Evolutionary conservation across 2,113 vertebrate genomes (phyloP).

Genomic region (Pseudorectes ferrugineus): DNA sequence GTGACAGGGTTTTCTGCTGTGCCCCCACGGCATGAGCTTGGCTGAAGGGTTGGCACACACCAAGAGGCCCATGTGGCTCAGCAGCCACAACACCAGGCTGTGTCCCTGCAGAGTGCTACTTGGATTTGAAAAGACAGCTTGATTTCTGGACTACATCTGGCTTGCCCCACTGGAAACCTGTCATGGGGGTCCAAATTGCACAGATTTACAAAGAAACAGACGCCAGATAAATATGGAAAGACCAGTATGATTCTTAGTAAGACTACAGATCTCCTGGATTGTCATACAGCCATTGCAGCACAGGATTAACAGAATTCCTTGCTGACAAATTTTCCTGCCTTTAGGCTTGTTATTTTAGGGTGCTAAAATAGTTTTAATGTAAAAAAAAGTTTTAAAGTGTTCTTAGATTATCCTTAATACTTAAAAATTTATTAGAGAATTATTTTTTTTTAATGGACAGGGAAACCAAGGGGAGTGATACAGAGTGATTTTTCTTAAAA

Average conservation of each 20-base stretch:
- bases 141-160: background rate
- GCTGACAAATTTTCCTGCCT: background rate
- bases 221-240: background rate
- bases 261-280: background rate
- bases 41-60: background rate
- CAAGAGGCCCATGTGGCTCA: fast-evolving
- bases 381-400: background rate
- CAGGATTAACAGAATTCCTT: background rate
- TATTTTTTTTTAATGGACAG: background rate
- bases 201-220: background rate
- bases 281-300: background rate
- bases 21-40: background rate
- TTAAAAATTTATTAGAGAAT: background rate
- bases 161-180: background rate
- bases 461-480: background rate
- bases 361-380: background rate
- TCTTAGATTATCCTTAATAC: background rate
- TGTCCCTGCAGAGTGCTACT: background rate
- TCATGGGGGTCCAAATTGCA: background rate
- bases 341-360: background rate
- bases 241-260: background rate
- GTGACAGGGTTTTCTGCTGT: background rate
- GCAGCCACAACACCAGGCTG: background rate
- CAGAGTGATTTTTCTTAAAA: background rate
- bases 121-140: background rate